A percentile compares a stretch with the other conserved stretches of the same genome.
Conservation (phyloP, 2,888 invertebrate genomes). For the Spodoptera exigua region DNA sequence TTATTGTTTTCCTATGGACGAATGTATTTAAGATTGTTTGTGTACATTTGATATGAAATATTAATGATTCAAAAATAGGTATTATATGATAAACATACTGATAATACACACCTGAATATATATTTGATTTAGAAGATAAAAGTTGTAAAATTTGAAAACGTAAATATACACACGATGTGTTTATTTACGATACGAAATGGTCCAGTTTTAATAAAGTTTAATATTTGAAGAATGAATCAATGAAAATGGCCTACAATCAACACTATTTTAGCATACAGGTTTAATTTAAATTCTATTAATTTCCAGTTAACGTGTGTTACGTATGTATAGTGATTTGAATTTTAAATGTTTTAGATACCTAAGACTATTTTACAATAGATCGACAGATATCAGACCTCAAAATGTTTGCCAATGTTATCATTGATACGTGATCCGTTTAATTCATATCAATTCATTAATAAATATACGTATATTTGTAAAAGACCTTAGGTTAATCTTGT, state of each 20-base stretch:
- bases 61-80: constrained; percentile 7
- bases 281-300: too few species aligned
- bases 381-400: too few species aligned
- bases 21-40: background rate
- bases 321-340: too few species aligned
- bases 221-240: too few species aligned
- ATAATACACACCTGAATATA: constrained; percentile 17
- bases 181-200: constrained; percentile 5
- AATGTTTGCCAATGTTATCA: too few species aligned
- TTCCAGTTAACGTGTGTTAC: too few species aligned
- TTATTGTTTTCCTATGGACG: background rate
- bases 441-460: constrained; percentile 12
- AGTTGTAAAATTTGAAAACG: background rate
- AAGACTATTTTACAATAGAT: too few species aligned
- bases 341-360: too few species aligned
- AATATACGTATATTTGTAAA: background rate
- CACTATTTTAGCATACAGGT: too few species aligned
- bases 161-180: constrained; percentile 25
- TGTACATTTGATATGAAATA: background rate
- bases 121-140: constrained; percentile 29
- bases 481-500: too few species aligned
- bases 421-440: too few species aligned
- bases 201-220: background rate
- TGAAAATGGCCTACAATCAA: too few species aligned
- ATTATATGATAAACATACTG: constrained; percentile 8